Evolutionary conservation across 2,888 invertebrate genomes (phyloP), one percentile per base, ranked within the genome.

Genomic region (Agriotes lineatus): DNA sequence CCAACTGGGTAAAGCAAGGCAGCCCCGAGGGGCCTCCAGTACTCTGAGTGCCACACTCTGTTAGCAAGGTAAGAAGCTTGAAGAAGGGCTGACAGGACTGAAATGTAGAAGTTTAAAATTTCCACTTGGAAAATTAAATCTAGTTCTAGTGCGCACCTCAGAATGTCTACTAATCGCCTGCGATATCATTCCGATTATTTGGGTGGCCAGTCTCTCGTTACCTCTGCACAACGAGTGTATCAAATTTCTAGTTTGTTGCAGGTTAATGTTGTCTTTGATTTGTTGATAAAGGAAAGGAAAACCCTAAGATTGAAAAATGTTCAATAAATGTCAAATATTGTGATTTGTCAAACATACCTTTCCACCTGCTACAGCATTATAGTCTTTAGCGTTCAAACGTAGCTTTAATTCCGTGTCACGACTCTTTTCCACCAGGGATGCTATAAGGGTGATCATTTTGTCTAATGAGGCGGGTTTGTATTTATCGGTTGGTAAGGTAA

Each of bases 241-340:
- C 66, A 97, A 87, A 83, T 96, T 94, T 73, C 95, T 90, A 2
- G 96, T 96, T 85, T 96, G 96, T 80, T 95, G 92, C 42, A 96
- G 87, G 85, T 97, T 97, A 71, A 97, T 93, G 78, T 93, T 93
- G 85, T 97, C 97, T 75, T 96, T 92, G 58, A 96, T 96, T 87
- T 97, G 97, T 85, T 96, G 96, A 84, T 95, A 95, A 71, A 97
- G 86, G 85, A 97, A 97, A 25, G 96, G 95, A 83, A 96, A 96
- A 10, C 95, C 95, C 92, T 94, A 25, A 7, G 84, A 33, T 20
- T 18, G 14, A 16, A 18, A 52, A 2, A 33, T 16, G 1, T 25
- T 10, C 1, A 33, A 33, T 33, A 20, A 50, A 9, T 56, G 16
- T 20, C 1, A 57, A 54, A 16, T 18, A n/a, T 10, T 48, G 18